These are phyloP conservation scores for Eupithecia centaureata DNA, from an alignment of 2,888 invertebrate species.

Conservation along the genomic window DNA sequence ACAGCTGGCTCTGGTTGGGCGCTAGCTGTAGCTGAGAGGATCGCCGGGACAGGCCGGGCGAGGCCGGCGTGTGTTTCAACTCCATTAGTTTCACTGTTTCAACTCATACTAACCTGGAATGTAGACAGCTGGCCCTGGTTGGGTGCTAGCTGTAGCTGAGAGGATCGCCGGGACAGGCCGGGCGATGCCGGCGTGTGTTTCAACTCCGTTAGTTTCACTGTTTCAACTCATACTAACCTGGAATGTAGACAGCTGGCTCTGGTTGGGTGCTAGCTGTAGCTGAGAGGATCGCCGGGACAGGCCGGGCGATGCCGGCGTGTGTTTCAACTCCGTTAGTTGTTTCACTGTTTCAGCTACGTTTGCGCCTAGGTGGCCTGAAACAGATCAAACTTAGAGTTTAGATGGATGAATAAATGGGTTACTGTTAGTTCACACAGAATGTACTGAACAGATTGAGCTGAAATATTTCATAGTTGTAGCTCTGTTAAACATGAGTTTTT, in stretches of 20 bases:
- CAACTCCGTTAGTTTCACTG: constrained; percentile 73
- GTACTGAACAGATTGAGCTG: too few species aligned
- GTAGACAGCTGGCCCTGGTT: constrained; percentile 53
- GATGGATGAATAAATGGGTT: too few species aligned
- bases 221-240: constrained; percentile 85
- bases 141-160: too few species aligned
- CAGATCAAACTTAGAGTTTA: not conserved
- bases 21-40: too few species aligned
- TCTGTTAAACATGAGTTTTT: too few species aligned
- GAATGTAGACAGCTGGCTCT: constrained; percentile 50
- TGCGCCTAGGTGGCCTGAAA: constrained; percentile 66
- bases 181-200: constrained; percentile 68
- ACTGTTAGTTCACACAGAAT: too few species aligned
- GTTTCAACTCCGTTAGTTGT: constrained; percentile 92
- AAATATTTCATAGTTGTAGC: too few species aligned
- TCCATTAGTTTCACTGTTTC: constrained; percentile 89
- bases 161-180: constrained; percentile 86
- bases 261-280: constrained; percentile 58
- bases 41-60: constrained; percentile 87
- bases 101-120: constrained; percentile 66
- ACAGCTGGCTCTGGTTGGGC: constrained; percentile 54
- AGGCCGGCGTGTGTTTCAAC: too few species aligned
- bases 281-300: constrained; percentile 84
- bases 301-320: constrained; percentile 94
- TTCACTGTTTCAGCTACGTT: constrained; percentile 94